Evolutionary conservation across 2,888 invertebrate species (phyloP), one percentile per base, ranked within the genome.

Genomic region (Lepetodrilus schrolli): DNA sequence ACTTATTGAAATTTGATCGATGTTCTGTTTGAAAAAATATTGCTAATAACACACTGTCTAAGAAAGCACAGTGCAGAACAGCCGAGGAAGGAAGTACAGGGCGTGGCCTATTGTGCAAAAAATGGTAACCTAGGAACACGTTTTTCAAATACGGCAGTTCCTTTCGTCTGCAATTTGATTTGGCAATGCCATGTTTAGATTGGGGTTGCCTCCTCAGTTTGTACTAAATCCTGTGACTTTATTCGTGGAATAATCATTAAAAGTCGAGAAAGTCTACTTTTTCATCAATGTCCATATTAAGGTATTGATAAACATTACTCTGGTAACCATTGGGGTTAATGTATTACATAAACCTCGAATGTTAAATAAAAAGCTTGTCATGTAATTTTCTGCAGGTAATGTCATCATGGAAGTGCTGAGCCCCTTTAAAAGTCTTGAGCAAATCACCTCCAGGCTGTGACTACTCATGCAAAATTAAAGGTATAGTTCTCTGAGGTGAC

Each of bases 1-100:
- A 2, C 8, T 58, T 58, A 58, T 58, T 58, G 58, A 58, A 58
- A 30, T 30, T 58, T n/a, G 34, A 58, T 58, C 58, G 34, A 58
- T 17, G 17, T 58, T 30, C 7, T 58, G 26, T 58, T n/a, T 58
- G 26, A 26, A 10, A 51, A 30, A 5, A 43, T n/a, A 43, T 2
- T 1, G 13, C 7, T 2, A 43, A 5, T 43, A 43, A 43, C 43
- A 1, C 43, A 13, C 43, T 43, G 13, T 10, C n/a, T n/a, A n/a
- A n/a, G n/a, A n/a, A n/a, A n/a, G n/a, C n/a, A n/a, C n/a, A n/a
- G n/a, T n/a, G n/a, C n/a, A n/a, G n/a, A n/a, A n/a, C n/a, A n/a
- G n/a, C n/a, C n/a, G n/a, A n/a, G n/a, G n/a, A n/a, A n/a, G n/a
- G n/a, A n/a, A n/a, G n/a, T n/a, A n/a, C n/a, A n/a, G n/a, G n/a